Conservation (phyloP, 1,140 invertebrate species). For the Caerostris extrusa region DNA sequence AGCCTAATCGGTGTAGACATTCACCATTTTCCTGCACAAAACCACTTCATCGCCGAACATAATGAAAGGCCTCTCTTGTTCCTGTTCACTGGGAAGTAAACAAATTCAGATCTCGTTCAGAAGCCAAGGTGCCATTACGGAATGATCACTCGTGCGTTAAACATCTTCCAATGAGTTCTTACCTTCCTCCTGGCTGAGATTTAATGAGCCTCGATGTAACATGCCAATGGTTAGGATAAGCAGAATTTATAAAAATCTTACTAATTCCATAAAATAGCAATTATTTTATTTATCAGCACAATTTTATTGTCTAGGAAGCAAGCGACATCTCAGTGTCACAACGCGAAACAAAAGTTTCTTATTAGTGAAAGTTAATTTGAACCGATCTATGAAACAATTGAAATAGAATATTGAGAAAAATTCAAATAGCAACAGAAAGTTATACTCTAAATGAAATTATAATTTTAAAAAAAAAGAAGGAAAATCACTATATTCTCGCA, state of each 20-base stretch:
- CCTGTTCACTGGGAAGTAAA: conserved; percentile 15
- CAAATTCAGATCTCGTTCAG: background rate
- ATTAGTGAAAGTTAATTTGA: too few relatives aligned
- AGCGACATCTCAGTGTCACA: too few relatives aligned
- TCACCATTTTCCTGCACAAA: background rate
- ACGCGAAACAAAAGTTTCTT: too few relatives aligned
- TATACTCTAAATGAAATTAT: too few relatives aligned
- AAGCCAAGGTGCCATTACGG: background rate
- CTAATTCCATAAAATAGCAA: background rate
- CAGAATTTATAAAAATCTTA: background rate
- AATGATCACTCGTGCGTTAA: background rate
- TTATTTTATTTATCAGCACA: background rate
- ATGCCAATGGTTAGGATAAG: background rate
- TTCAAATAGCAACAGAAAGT: too few relatives aligned
- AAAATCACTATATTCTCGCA: too few relatives aligned
- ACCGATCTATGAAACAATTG: too few relatives aligned
- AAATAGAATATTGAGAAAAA: too few relatives aligned
- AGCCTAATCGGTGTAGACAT: background rate
- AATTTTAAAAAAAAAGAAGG: too few relatives aligned
- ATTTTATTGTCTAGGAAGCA: background rate
- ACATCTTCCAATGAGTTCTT: background rate
- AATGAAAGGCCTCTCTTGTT: background rate
- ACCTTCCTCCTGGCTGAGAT: background rate
- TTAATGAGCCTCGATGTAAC: background rate
- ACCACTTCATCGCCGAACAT: background rate